Evolutionary conservation across 2,888 invertebrate genomes (phyloP), one percentile per base, ranked within the genome.

Genomic region (Phorcus lineatus): DNA sequence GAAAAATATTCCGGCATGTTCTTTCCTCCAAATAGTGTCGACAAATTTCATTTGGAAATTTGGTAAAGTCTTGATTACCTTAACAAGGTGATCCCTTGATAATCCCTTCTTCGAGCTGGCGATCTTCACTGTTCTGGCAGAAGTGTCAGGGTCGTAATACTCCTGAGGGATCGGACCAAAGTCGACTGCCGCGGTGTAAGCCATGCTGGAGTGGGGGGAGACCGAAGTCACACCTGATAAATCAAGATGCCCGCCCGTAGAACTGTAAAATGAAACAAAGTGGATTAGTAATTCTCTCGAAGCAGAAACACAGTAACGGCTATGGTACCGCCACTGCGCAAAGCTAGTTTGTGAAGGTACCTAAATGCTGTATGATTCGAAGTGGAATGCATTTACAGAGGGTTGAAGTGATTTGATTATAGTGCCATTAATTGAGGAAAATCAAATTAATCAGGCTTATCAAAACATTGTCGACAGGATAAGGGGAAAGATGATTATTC

Each of bases 291-390:
- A 24, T 2, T 11, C 22, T 19, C 19, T 57, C 19, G n/a, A n/a
- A 57, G 24, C 57, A 19, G 19, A 57, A 19, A 0, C 57, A 19
- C 57, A 57, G 24, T 19, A 57, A 24, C 19, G 24, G 19, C 19
- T 57, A 57, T 22, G 62, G 62, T 62, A 62, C 62, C 62, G 62
- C 62, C 62, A 62, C 62, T 62, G 62, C 62, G 62, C 62, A 62
- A 62, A 62, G 62, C 28, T 62, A 17, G n/a, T n/a, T n/a, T n/a
- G 24, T 62, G 62, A 24, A 17, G 7, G 7, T 62, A 17, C n/a
- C 13, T n/a, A 24, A 2, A 24, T 28, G 13, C 3, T 2, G 47
- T 47, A 47, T 47, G 47, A 11, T 47, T 6, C 11, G 13, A 1
- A 47, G 1, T 1, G 47, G 11, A 6, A 47, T 47, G 1, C 13